These are phyloP conservation scores for Malacosoma neustria DNA, from an alignment of 2,888 invertebrate genomes.

Conservation along the genomic window DNA sequence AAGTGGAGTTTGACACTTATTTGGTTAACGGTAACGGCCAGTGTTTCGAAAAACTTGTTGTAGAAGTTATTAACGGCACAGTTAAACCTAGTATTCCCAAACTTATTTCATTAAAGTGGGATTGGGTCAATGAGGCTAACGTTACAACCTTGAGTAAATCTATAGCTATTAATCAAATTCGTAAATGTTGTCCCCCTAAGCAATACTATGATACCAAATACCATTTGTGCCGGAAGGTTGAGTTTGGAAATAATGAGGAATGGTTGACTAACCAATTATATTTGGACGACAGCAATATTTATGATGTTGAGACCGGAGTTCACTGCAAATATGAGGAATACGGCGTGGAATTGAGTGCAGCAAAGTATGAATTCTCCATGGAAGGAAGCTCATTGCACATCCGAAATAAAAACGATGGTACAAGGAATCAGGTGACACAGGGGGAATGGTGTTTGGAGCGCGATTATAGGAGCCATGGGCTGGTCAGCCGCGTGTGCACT, in stretches of 20 bases:
- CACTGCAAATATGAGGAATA: conserved; percentile 47
- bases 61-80: conserved; percentile 39
- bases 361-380: conserved; percentile 31
- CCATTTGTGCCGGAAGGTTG: conserved; percentile 38
- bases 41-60: conserved; percentile 48
- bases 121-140: conserved; percentile 22
- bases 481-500: conserved; percentile 52
- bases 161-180: conserved; percentile 33
- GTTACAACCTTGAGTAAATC: conserved; percentile 13
- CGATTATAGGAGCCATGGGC: conserved; percentile 20
- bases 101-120: conserved; percentile 42
- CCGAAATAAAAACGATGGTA: conserved; percentile 20
- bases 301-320: conserved; percentile 41
- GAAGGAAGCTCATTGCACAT: conserved; percentile 36
- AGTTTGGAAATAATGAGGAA: conserved; percentile 23
- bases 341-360: conserved; percentile 40
- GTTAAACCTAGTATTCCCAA: conserved; percentile 38
- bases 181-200: conserved; percentile 56
- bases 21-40: conserved; percentile 15
- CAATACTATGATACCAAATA: conserved; percentile 42
- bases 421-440: conserved; percentile 18
- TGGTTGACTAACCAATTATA: conserved; percentile 32
- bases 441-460: conserved; percentile 64
- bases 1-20: conserved; percentile 20
- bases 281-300: conserved; percentile 28